These are phyloP conservation scores for Drosophila paranaensis DNA, from an alignment of 2,888 invertebrate species.

Conservation along the genomic window DNA sequence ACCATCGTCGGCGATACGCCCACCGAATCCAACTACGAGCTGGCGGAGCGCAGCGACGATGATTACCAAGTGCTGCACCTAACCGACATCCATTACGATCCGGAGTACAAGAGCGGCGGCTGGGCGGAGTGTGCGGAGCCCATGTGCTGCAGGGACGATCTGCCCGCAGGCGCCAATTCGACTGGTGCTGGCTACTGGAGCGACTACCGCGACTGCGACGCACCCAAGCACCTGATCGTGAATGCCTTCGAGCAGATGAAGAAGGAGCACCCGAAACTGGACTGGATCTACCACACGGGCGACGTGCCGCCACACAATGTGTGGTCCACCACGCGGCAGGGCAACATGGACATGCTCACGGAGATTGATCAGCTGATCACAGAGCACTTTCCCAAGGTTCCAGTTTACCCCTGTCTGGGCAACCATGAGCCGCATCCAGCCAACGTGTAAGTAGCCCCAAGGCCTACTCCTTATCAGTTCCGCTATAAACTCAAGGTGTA, in stretches of 20 bases:
- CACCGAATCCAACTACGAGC: constrained; percentile 69
- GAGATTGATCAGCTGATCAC: constrained; percentile 86
- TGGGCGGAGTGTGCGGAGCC: constrained; percentile 90
- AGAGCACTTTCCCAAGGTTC: constrained; percentile 87
- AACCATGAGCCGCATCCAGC: constrained; percentile 95
- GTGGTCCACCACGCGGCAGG: constrained; percentile 91
- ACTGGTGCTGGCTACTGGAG: constrained; percentile 91
- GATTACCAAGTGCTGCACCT: constrained; percentile 80
- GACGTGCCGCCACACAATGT: constrained; percentile 94
- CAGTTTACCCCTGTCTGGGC: constrained; percentile 90
- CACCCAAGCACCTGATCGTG: constrained; percentile 89
- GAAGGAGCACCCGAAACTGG: constrained; percentile 86
- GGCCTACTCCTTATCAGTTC: not conserved
- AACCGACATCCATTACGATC: constrained; percentile 91
- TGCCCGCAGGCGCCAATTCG: constrained; percentile 29
- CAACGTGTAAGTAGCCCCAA: constrained; percentile 88
- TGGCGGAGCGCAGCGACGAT: constrained; percentile 59
- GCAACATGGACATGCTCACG: constrained; percentile 87
- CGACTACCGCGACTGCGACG: constrained; percentile 91
- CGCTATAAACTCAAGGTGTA: not conserved
- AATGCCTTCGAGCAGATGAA: constrained; percentile 88
- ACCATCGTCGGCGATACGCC: constrained; percentile 61
- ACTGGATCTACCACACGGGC: constrained; percentile 93
- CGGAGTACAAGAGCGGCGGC: constrained; percentile 88
- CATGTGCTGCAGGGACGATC: constrained; percentile 88